phyloP scores from a whole-genome alignment of 2,888 invertebrate genomes.

The Terebella lapidaria region DNA sequence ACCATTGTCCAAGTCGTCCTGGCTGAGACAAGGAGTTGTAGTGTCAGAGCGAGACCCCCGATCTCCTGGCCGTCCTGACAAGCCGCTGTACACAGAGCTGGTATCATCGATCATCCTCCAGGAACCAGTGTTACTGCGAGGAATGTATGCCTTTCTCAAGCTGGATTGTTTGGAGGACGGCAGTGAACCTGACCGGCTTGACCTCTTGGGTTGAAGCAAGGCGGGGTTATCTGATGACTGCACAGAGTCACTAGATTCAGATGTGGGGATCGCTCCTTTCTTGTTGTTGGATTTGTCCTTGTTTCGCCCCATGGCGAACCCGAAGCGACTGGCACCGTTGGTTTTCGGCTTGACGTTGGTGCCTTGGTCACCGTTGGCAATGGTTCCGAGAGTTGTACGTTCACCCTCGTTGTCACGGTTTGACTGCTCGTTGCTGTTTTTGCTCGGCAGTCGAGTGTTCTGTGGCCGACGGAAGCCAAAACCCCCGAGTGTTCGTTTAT shows the following conservation, averaged over 20 bases:
- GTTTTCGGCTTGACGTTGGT: not conserved
- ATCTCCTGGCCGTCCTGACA: not conserved
- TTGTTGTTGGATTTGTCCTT: not conserved
- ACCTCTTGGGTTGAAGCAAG: not conserved
- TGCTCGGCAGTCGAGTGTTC: not conserved
- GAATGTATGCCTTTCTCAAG: not conserved
- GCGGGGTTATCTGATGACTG: not conserved
- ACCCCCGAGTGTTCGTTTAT: not conserved
- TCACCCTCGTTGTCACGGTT: not conserved
- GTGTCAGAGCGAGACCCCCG: not conserved
- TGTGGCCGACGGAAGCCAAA: slow-evolving; percentile 1
- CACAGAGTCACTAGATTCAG: not conserved
- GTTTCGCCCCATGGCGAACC: too few relatives aligned
- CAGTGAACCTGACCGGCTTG: not conserved
- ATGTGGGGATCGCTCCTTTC: not conserved
- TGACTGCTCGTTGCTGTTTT: not conserved
- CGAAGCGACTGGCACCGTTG: too few relatives aligned
- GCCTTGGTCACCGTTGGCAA: not conserved
- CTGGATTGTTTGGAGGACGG: not conserved
- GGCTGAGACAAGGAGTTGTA: not conserved
- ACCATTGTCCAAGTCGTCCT: not conserved
- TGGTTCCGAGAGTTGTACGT: not conserved
- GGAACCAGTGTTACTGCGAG: not conserved
- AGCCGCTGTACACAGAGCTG: not conserved
- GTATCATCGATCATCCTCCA: slow-evolving; percentile 9